Conservation (phyloP, 2,888 invertebrate species). For the Noctuana brunneofusca region DNA sequence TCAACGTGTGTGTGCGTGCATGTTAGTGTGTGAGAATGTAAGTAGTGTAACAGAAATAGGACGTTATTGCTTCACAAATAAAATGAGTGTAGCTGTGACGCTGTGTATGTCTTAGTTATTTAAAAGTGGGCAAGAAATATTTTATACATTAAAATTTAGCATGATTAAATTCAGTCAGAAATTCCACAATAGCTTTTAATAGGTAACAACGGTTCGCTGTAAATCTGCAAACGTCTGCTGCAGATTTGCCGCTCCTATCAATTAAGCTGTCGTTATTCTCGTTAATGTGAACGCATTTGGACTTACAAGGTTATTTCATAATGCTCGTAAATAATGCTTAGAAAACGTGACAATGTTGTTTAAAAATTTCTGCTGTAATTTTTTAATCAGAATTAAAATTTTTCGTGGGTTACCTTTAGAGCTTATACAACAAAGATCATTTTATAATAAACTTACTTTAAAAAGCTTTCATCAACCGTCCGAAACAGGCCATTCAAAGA, state of each 20-base stretch:
- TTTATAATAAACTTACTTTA: background rate
- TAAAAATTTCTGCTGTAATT: too few species aligned
- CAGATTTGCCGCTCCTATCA: slow-evolving; percentile 10
- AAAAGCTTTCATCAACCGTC: background rate
- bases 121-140: background rate
- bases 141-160: background rate
- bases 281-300: background rate
- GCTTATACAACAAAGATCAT: background rate
- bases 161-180: background rate
- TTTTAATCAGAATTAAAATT: too few species aligned
- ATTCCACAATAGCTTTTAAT: background rate
- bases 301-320: background rate
- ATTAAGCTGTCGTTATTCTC: slow-evolving; percentile 12
- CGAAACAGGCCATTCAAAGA: background rate
- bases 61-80: too few species aligned
- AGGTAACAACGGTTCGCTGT: slow-evolving; percentile 8
- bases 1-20: too few species aligned
- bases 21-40: too few species aligned
- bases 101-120: too few species aligned
- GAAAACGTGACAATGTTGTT: background rate
- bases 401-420: background rate
- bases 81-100: too few species aligned
- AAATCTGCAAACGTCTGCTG: slow-evolving; percentile 23
- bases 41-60: too few species aligned
- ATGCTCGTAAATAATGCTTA: background rate